Conservation (phyloP, 1,140 invertebrate genomes). For the Saccostrea echinata region DNA sequence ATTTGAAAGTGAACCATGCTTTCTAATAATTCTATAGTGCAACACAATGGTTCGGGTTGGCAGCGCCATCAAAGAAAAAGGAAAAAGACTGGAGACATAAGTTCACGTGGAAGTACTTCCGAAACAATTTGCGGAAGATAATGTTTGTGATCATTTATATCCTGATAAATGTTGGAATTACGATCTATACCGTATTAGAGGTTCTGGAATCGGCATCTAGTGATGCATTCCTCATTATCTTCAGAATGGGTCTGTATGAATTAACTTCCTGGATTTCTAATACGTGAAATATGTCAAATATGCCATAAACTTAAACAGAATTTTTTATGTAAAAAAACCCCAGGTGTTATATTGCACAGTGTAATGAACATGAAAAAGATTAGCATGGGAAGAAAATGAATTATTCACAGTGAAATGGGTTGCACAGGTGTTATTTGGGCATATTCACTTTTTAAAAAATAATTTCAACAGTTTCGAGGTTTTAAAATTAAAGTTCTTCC, state of each 20-base stretch:
- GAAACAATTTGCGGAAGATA: slow-evolving; percentile 93
- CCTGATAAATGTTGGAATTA: slow-evolving; percentile 64
- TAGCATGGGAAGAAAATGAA: too few species aligned
- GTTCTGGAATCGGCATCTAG: neutral
- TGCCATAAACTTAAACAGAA: too few species aligned
- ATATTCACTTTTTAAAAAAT: too few species aligned
- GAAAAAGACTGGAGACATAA: slow-evolving; percentile 40
- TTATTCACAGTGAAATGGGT: too few species aligned
- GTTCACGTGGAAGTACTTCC: slow-evolving; percentile 84
- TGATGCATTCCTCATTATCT: slow-evolving; percentile 81
- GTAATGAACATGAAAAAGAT: too few species aligned
- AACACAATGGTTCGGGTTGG: slow-evolving; percentile 71
- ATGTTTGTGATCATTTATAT: slow-evolving; percentile 87
- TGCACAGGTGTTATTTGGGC: too few species aligned
- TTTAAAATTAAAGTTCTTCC: too few species aligned
- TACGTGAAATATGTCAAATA: too few species aligned
- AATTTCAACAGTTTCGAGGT: too few species aligned
- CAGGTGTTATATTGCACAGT: too few species aligned
- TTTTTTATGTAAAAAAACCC: too few species aligned
- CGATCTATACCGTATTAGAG: neutral
- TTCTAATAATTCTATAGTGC: slow-evolving; percentile 61
- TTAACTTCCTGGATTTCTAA: neutral
- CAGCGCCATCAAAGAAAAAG: slow-evolving; percentile 46
- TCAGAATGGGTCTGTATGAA: slow-evolving; percentile 84
- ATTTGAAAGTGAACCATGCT: too few species aligned